Evolutionary conservation across 2,113 vertebrate genomes (phyloP).

Genomic region (Todiramphus saurophagus): DNA sequence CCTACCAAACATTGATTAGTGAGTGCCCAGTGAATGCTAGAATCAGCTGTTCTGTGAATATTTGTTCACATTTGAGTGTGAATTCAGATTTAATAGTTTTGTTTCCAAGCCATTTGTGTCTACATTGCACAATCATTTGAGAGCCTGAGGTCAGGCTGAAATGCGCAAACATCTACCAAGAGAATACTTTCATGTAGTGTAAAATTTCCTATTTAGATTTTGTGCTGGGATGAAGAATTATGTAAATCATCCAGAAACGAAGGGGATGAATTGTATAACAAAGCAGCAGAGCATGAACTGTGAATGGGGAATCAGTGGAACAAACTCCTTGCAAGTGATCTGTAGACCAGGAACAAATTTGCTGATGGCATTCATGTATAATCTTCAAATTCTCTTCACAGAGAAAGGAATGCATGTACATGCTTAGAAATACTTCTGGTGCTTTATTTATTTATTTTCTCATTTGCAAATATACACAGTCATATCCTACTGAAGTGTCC

Average conservation of each 20-base stretch:
- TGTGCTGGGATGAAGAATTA: background rate
- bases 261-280: background rate
- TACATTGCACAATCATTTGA: background rate
- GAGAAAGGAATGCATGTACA: background rate
- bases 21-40: background rate
- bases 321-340: background rate
- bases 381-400: background rate
- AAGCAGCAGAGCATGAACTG: background rate
- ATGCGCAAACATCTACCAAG: background rate
- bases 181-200: background rate
- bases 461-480: background rate
- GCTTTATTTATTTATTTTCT: background rate
- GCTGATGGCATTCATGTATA: background rate
- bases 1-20: background rate
- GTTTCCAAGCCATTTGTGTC: background rate
- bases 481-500: background rate
- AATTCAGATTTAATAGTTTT: background rate
- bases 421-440: background rate
- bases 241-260: background rate
- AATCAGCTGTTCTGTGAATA: background rate
- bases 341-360: background rate
- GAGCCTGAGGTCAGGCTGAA: background rate
- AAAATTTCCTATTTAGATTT: slow-evolving; percentile 9
- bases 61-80: background rate
- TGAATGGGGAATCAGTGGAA: background rate